Base-by-base conservation (phyloP, 2,888 invertebrate genomes). In the Drosophila koepferae region DNA sequence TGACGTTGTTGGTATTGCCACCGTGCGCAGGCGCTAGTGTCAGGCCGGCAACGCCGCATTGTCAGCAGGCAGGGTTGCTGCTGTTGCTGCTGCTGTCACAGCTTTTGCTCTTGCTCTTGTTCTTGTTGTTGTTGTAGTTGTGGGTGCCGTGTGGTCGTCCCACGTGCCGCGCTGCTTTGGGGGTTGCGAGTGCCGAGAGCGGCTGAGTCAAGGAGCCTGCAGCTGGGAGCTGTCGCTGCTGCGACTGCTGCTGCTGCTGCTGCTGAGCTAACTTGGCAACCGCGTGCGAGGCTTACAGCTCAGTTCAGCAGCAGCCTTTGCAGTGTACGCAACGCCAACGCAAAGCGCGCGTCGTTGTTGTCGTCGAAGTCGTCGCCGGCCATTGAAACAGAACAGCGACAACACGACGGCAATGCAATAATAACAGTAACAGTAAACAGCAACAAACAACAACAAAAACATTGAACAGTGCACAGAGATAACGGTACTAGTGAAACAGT, bases 301-400 rank as follows among this genome's bases (percentile, higher is more conserved):
- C 82, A 91, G 91, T 91, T 89, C 84, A 83, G 85, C 90, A 90
- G 86, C 83, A 90, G 87, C 90, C 80, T 80, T 90, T 86, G 81
- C 84, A 80, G 86, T 83, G 86, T 72, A 80, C 82, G 67, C 80
- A 87, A 71, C 80, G 72, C 63, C 67, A 79, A 62, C 64, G 77
- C 68, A 58, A 53, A 70, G 64, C 78, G 80, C 84, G 86, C 74
- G 78, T 71, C 65, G 82, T 72, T 63, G 67, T 72, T 51, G 71
- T 67, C 54, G 82, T 72, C 65, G 82, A 68, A 70, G 82, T 69
- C 72, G 77, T 72, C 70, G 81, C 72, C 81, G 74, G 74, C 80
- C 77, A 66, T 49, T 56, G 28, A 72, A 69, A 73, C 60, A 66
- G 62, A 59, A 73, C 40, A 77, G 65, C 75, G 66, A 67, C 72